Percentiles rank a stretch among this genome's conserved stretches.
Evolutionary conservation across 1,140 invertebrate genomes (phyloP).

Genomic region (Drosophila takahashii): DNA sequence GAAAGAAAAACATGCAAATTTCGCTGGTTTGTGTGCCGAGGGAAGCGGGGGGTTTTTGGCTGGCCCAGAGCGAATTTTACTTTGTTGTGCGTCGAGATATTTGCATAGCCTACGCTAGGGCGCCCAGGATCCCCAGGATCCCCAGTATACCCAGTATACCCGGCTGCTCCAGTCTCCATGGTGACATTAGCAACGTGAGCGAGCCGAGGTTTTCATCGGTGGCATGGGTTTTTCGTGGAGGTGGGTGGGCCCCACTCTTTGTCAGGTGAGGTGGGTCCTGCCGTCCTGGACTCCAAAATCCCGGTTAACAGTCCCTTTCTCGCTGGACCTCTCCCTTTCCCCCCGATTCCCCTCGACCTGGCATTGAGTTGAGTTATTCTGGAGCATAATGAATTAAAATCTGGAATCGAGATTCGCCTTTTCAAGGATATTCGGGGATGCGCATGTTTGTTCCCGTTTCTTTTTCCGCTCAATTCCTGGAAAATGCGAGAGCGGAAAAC

Average conservation of each 20-base stretch:
- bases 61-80: conserved; percentile 58
- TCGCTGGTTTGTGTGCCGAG: conserved; percentile 19
- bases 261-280: conserved; percentile 54
- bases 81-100: conserved; percentile 71
- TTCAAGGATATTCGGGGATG: conserved; percentile 80
- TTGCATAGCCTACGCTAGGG: conserved; percentile 68
- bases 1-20: conserved; percentile 77
- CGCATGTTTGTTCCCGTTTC: conserved; percentile 80
- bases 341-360: conserved; percentile 16
- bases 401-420: conserved; percentile 66
- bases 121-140: conserved; percentile 30
- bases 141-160: conserved; percentile 18
- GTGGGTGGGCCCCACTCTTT: conserved; percentile 12
- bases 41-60: not conserved
- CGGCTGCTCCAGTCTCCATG: conserved; percentile 64
- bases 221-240: conserved; percentile 6
- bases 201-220: conserved; percentile 22
- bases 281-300: conserved; percentile 10
- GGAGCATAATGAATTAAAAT: conserved; percentile 74
- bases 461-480: conserved; percentile 77
- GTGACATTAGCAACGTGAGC: conserved; percentile 71
- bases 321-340: not conserved
- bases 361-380: conserved; percentile 63
- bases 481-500: conserved; percentile 25
- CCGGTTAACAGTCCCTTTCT: not conserved